Evolutionary conservation across 2,113 vertebrate species (phyloP), one percentile per base, ranked within the genome.

Genomic region (Pristiophorus japonicus): DNA sequence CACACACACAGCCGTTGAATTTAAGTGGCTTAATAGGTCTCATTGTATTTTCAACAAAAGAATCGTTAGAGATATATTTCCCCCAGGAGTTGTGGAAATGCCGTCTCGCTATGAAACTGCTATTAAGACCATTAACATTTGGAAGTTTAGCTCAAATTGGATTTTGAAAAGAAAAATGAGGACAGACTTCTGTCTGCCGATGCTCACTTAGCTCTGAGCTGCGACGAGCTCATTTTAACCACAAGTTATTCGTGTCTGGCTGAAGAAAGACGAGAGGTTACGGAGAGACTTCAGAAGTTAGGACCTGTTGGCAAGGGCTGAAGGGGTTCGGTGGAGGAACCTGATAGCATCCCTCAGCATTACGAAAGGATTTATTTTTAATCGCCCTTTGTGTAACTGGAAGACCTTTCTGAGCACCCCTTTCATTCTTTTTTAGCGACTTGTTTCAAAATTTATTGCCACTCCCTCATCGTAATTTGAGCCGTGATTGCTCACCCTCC

Each of bases 1-100:
- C n/a, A 70, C 93, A 70, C 65, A n/a, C 22, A 59, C 45, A 27
- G 66, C 27, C 87, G 1, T 70, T 67, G 65, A 70, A 70, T 94
- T 5, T 67, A 94, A 94, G 93, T 70, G 91, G 65, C 27, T 70
- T 34, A 94, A 70, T 94, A 70, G 93, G 18, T 45, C 45, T 94
- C 3, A 51, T 94, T 94, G 93, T 94, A 94, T 94, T 66, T 73
- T 24, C 93, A 22, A 27, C 65, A 30, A 70, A 47, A 34, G 45
- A 65, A 94, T 94, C 10, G 27, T 51, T 94, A 30, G 42, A 70
- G 65, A 70, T 94, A 47, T 94, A 70, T 94, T 94, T 94, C 93
- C 93, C 93, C 42, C 38, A 47, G 65, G 93, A 94, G 42, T 27
- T 73, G 51, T 94, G 70, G 66, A 94, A 70, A 70, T 94, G 66